Conservation (phyloP, 2,797 vertebrate genomes). For the Parauchenoglanis punctatus region DNA sequence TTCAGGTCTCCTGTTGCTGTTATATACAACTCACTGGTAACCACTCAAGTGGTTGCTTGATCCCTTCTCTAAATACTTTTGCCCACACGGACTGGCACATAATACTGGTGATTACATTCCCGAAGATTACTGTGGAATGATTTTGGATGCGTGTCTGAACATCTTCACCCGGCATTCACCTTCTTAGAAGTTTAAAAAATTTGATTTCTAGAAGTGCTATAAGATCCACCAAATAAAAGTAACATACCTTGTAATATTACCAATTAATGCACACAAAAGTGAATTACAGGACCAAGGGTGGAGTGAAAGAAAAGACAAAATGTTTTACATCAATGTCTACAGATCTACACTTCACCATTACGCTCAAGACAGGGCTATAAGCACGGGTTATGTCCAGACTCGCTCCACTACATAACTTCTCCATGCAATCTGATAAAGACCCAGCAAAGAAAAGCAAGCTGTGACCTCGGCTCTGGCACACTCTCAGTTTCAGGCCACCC, state of each 20-base stretch:
- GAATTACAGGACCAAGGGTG: no score
- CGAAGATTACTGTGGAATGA: conserved; percentile 41
- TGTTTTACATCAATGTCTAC: no score
- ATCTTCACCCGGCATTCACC: not conserved
- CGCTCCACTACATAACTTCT: conserved; percentile 30
- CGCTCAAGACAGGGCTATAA: conserved; percentile 20
- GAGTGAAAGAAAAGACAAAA: not conserved
- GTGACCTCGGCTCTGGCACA: conserved; percentile 54
- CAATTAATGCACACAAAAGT: not conserved
- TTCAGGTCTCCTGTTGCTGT: not conserved
- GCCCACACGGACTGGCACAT: conserved; percentile 9
- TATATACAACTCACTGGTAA: not conserved
- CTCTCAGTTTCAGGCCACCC: conserved; percentile 11
- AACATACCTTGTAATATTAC: not conserved
- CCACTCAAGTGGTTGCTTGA: not conserved
- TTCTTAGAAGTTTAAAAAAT: not conserved
- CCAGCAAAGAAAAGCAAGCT: conserved; percentile 55
- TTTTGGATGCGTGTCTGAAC: conserved; percentile 40
- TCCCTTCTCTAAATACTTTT: not conserved
- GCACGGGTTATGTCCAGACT: conserved; percentile 23
- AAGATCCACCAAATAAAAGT: not conserved
- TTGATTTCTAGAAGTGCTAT: not conserved
- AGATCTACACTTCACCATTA: conserved; percentile 40
- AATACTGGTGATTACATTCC: conserved; percentile 33
- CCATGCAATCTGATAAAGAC: conserved; percentile 55